Conservation (phyloP, 2,113 vertebrate species). For the Calonectris borealis region DNA sequence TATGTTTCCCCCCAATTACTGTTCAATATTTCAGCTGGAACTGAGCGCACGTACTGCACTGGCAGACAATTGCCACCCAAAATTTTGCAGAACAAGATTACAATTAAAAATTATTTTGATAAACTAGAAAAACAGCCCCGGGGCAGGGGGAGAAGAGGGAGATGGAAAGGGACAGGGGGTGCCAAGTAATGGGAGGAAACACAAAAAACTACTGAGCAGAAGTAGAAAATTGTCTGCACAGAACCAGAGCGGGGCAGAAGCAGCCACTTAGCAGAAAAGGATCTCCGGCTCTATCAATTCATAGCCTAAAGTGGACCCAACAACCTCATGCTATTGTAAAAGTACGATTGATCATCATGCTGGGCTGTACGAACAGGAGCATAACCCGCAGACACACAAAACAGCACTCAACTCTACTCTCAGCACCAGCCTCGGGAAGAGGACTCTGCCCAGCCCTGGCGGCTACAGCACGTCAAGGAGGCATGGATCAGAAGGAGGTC, state of each 20-base stretch:
- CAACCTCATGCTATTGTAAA: not conserved
- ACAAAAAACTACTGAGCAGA: not conserved
- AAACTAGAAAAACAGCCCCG: not conserved
- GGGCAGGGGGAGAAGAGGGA: not conserved
- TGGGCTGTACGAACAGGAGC: not conserved
- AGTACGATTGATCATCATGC: not conserved
- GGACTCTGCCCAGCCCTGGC: not conserved
- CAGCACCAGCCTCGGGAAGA: not conserved
- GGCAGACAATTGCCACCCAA: not conserved
- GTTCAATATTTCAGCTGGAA: not conserved
- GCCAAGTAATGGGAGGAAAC: not conserved
- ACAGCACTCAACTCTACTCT: not conserved
- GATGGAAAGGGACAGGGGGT: not conserved
- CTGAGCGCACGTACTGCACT: not conserved
- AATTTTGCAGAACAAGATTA: not conserved
- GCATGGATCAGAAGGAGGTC: not conserved
- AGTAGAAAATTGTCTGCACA: not conserved
- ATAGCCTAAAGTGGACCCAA: not conserved
- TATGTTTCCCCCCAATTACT: too few relatives aligned
- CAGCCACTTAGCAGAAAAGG: not conserved
- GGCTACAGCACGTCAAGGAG: not conserved
- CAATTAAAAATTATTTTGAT: not conserved
- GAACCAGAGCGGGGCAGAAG: not conserved
- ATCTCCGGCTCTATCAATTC: not conserved
- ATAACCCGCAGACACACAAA: not conserved